phyloP scores from a whole-genome alignment of 1,140 invertebrate genomes.

The Sminthurides bifidus region DNA sequence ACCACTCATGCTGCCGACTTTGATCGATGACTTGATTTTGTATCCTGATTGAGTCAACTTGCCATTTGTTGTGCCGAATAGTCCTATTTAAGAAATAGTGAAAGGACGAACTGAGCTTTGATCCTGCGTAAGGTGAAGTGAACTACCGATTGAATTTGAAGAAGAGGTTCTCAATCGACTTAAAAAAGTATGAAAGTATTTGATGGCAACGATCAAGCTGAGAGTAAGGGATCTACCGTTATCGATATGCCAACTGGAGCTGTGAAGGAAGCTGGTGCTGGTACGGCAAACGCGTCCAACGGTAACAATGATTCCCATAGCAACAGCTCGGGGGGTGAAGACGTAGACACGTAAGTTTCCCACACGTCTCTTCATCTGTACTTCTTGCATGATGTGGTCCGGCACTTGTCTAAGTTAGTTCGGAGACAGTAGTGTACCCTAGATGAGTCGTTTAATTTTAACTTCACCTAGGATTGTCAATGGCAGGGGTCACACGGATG shows the following conservation, averaged over 20 bases:
- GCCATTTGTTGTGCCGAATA: background rate
- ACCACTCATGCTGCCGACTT: background rate
- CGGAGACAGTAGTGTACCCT: background rate
- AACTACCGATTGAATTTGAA: background rate
- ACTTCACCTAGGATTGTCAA: background rate
- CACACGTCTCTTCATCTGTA: no score
- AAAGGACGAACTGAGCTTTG: no score
- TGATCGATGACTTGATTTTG: background rate
- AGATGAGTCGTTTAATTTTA: background rate
- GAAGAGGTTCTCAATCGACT: background rate
- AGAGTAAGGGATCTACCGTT: conserved; percentile 1
- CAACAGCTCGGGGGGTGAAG: conserved; percentile 1
- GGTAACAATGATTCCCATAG: background rate
- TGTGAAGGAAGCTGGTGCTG: background rate
- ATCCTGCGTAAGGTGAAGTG: background rate
- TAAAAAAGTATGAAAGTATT: conserved; percentile 22
- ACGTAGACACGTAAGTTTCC: no score
- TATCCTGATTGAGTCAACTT: background rate
- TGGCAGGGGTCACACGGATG: conserved; percentile 9
- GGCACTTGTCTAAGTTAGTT: background rate
- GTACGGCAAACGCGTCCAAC: background rate
- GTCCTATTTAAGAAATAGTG: no score
- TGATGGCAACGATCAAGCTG: conserved; percentile 14
- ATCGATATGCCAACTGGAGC: background rate
- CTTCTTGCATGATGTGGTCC: background rate